Base-by-base conservation (phyloP, 1,140 invertebrate species). In the Palaemon carinicauda region DNA sequence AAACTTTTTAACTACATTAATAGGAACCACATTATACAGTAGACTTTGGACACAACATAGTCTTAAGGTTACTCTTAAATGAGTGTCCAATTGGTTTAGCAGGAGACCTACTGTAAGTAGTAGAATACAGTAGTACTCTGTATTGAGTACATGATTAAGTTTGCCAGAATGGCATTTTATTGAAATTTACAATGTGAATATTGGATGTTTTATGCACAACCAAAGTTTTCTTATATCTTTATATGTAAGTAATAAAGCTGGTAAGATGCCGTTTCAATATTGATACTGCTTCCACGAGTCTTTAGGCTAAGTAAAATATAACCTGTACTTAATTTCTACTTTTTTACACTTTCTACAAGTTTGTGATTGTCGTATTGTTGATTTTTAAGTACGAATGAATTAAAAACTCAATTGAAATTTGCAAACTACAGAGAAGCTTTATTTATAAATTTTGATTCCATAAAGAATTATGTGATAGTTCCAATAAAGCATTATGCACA, bases 261-360 rank as follows among this genome's bases (percentile, higher is more conserved):
- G 74, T 21, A 53, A 54, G 71, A 56, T 83, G 82, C 52, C 77
- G 77, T 83, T 75, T 71, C 27, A 73, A 33, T 19, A 83, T 75
- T 83, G n/a, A 83, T 75, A 83, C 75, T 83, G 82, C 82, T 83
- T 83, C 82, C 82, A 83, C 71, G 69, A 74, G 82, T 83, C 81
- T 74, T 31, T 83, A 83, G 74, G 82, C 82, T 83, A 83, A 83
- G 82, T 83, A 71, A 77, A 50, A 83, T 83, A 75, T 83, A 75
- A 77, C 82, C 56, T 83, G 73, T 83, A 83, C 82, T 83, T 83
- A 83, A 83, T 83, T 83, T 69, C 15, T 83, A 83, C 82, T 83
- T 83, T 83, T 83, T 83, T 83, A 83, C 82, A 27, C 27, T 83
- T 83, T 83, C 82, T 83, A 83, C 82, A 41, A 41, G 41, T 41